Conservation (phyloP, 37 sponge, comb jelly and placozoan species). For the Beroe forskalii region DNA sequence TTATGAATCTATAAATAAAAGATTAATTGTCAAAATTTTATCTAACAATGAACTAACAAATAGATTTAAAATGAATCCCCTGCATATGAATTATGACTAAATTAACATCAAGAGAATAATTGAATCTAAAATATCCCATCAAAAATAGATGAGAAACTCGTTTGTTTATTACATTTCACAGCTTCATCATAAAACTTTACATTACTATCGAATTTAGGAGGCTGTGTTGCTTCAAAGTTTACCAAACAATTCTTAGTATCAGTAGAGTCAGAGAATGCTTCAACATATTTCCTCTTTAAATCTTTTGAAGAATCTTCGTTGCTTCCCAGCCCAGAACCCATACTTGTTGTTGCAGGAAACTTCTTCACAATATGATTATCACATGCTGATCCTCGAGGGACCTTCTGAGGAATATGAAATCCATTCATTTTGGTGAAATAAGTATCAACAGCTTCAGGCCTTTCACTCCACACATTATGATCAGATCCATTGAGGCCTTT, state of each 20-base stretch:
- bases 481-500: background rate
- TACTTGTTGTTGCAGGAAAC: background rate
- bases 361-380: background rate
- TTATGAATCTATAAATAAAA: no score
- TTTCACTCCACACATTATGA: background rate
- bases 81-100: no score
- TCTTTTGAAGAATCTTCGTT: background rate
- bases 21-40: no score
- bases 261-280: background rate
- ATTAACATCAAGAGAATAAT: no score
- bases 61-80: no score
- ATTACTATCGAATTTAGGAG: background rate
- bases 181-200: background rate
- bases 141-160: constrained; percentile 23
- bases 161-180: background rate
- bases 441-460: background rate
- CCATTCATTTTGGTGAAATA: background rate
- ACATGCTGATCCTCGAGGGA: background rate
- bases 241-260: background rate
- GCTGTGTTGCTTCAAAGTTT: constrained; percentile 38
- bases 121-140: constrained; percentile 47
- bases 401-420: background rate
- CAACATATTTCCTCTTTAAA: background rate
- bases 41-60: no score
- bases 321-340: background rate